Evolutionary conservation across 2,113 vertebrate genomes (phyloP), one percentile per base, ranked within the genome.

Genomic region (Chamaea fasciata): DNA sequence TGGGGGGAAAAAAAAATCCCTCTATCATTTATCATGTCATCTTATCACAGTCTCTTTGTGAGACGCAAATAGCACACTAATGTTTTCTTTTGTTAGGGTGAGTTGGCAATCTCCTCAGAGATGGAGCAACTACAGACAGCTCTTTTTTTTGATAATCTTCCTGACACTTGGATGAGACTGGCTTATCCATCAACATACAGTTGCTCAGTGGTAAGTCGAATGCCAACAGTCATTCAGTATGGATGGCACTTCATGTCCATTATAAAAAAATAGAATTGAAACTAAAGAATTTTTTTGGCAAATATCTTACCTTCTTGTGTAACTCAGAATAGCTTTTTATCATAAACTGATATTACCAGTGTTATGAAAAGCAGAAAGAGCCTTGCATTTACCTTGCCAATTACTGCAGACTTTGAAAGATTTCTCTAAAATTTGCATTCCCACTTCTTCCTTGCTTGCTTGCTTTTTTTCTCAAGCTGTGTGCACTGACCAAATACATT

Each of bases 31-130:
- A 99, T 99, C 98, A 98, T 98, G 98, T 99, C 98, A 99, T 99
- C 98, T 99, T 99, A 99, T 99, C 98, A 98, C 98, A 97, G 98
- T 97, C 97, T 98, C 98, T 98, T 98, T 98, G 91, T 95, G 96
- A 98, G 98, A 98, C 96, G 79, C 97, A 98, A 98, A 98, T 98
- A 98, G 98, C 98, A 98, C 98, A 98, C 98, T 99, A 98, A 99
- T 98, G 98, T 98, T 98, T 99, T 98, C 98, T 98, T 99, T 99
- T 99, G 95, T 98, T 97, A 99, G 99, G 99, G 98, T 95, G 99
- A 99, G 97, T 98, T 99, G 98, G 99, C 99, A 96, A 98, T 99
- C 97, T 99, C 99, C 95, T 98, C 98, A 60, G 98, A 99, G 98
- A 99, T 99, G 98, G 98, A 99, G 97, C 98, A 98, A 98, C 98